Percentiles rank a stretch among this genome's conserved stretches.
Evolutionary conservation across 2,113 vertebrate species (phyloP).

Genomic region (Carettochelys insculpta): DNA sequence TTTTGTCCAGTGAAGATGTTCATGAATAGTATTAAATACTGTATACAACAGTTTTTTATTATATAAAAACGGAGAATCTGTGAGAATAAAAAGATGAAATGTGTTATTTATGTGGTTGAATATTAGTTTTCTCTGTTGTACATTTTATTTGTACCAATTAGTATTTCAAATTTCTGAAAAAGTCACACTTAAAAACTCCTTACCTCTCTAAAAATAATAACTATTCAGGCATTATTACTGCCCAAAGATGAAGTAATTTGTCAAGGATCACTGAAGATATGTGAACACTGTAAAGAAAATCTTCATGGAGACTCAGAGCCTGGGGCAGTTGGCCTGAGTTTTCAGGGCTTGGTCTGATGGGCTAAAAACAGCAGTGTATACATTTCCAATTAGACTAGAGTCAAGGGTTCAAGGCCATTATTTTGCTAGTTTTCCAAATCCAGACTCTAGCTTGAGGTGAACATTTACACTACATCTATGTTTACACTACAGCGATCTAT

Average conservation of each 20-base stretch:
- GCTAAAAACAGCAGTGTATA: background rate
- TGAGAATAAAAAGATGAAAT: background rate
- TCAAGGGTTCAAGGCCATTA: too few species aligned
- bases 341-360: background rate
- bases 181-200: background rate
- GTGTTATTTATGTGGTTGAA: background rate
- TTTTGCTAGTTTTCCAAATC: background rate
- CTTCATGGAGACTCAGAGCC: background rate
- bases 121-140: background rate
- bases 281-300: background rate
- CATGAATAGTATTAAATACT: slow-evolving; percentile 13
- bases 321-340: background rate
- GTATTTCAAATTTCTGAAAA: background rate
- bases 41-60: background rate
- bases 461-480: too few species aligned
- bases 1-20: background rate
- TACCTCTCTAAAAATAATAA: background rate
- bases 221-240: background rate
- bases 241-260: background rate
- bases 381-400: background rate
- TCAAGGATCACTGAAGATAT: background rate
- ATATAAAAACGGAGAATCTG: background rate
- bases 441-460: background rate
- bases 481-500: too few species aligned
- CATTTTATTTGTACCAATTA: background rate